A percentile compares a stretch with the other conserved stretches of the same genome.
Evolutionary conservation across 2,113 vertebrate species (phyloP).

Genomic region (Gymnorhina tibicen): DNA sequence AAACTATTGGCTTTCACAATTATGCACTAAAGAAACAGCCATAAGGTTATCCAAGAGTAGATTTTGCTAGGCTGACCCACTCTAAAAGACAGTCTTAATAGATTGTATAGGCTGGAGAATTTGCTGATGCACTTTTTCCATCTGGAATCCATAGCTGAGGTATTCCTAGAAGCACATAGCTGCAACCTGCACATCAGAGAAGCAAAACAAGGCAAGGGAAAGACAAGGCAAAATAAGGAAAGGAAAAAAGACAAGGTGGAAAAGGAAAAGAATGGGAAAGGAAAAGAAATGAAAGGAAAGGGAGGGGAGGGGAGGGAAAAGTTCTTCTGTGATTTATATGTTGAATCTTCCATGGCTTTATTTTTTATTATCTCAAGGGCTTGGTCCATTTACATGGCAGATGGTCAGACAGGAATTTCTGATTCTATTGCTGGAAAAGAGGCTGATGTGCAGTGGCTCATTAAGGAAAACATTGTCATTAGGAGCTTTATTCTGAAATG

Average conservation of each 20-base stretch:
- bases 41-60: neutral
- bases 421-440: neutral
- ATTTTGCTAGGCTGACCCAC: neutral
- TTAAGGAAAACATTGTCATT: neutral
- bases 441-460: neutral
- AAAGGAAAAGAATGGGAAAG: neutral
- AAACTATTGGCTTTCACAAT: neutral
- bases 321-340: neutral
- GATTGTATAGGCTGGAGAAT: neutral
- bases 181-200: neutral
- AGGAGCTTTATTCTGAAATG: neutral
- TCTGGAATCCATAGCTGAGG: conserved; percentile 1
- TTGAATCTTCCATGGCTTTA: neutral
- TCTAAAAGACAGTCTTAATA: neutral
- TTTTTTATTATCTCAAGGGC: neutral
- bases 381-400: neutral
- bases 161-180: neutral
- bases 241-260: no score
- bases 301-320: neutral
- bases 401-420: neutral
- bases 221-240: neutral
- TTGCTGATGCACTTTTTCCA: conserved; percentile 14
- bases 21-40: neutral
- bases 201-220: neutral
- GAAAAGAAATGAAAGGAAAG: rapidly evolving